These are phyloP conservation scores for Simalia tracyae DNA, from an alignment of 2,797 vertebrate species.

Conservation along the genomic window DNA sequence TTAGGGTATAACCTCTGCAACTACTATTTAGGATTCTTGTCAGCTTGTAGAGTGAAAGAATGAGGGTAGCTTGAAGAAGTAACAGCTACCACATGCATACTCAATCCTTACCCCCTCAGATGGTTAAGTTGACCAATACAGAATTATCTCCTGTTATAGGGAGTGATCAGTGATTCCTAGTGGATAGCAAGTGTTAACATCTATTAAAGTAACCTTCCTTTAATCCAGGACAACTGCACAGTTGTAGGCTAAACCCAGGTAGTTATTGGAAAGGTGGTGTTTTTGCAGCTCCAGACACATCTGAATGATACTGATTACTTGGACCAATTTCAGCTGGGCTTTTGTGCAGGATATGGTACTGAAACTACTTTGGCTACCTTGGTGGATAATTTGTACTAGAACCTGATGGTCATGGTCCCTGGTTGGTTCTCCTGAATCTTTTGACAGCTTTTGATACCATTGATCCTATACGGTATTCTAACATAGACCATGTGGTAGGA, in stretches of 20 bases:
- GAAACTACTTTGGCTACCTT: not conserved
- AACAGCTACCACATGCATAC: not conserved
- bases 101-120: not conserved
- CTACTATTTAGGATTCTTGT: not conserved
- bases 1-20: not conserved
- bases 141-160: not conserved
- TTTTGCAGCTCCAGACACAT: not conserved
- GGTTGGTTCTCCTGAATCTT: not conserved
- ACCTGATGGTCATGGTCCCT: not conserved
- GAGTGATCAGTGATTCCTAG: not conserved
- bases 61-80: not conserved
- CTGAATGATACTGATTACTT: not conserved
- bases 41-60: not conserved
- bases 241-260: not conserved
- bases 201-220: not conserved
- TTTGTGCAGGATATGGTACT: not conserved
- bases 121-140: not conserved
- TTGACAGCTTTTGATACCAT: not conserved
- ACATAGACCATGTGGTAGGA: not conserved
- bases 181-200: not conserved
- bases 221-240: not conserved
- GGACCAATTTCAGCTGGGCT: not conserved
- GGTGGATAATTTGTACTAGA: not conserved
- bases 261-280: not conserved
- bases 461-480: not conserved